Evolutionary conservation across 2,888 invertebrate species (phyloP).

Genomic region (Unio delphinus): DNA sequence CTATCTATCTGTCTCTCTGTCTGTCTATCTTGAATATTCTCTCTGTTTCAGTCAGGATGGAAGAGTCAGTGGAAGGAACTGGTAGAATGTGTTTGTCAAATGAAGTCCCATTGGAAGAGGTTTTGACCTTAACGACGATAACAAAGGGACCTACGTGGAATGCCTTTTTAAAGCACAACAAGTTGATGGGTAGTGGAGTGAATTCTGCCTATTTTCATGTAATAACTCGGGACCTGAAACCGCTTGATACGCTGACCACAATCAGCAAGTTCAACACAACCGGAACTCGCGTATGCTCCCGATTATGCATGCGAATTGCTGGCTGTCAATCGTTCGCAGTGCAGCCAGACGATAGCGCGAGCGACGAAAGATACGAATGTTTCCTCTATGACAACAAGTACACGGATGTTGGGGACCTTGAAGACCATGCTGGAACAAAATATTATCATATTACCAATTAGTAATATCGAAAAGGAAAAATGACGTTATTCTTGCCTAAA

Average conservation of each 20-base stretch:
- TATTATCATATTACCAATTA: no score
- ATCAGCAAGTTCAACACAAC: conserved; percentile 32
- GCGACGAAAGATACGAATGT: conserved; percentile 11
- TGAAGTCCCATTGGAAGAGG: conserved; percentile 5
- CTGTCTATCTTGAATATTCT: background rate
- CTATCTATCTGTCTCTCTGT: no score
- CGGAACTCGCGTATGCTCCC: conserved; percentile 21
- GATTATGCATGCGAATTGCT: conserved; percentile 32
- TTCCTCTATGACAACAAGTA: conserved; percentile 22
- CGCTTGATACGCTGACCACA: conserved; percentile 12
- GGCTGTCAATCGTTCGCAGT: conserved; percentile 21
- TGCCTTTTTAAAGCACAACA: conserved; percentile 21
- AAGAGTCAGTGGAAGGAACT: conserved; percentile 10
- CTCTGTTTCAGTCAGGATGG: conserved; percentile 21
- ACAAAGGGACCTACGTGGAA: conserved; percentile 19
- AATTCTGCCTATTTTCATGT: conserved; percentile 14
- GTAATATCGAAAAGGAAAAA: no score
- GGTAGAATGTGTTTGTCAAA: conserved; percentile 20
- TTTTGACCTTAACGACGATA: conserved; percentile 27
- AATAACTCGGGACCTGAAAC: conserved; percentile 12
- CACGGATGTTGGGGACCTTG: conserved; percentile 10
- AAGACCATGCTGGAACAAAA: no score
- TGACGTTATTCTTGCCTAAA: no score
- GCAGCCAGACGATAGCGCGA: conserved; percentile 6
- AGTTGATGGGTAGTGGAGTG: conserved; percentile 24